Evolutionary conservation across 2,797 vertebrate species (phyloP).

Genomic region (Podarcis siculus): DNA sequence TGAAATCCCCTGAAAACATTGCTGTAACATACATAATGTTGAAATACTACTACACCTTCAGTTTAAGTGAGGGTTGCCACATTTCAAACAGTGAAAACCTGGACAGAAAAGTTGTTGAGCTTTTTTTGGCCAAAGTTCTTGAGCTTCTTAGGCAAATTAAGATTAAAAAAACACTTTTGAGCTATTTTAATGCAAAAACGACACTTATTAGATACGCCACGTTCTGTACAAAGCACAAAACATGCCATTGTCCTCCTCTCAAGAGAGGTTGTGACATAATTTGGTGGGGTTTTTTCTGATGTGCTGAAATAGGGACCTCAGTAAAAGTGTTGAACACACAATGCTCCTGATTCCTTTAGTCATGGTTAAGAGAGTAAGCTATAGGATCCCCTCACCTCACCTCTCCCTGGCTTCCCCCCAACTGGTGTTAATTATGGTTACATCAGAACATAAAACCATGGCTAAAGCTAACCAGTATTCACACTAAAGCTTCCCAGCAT

Average conservation of each 20-base stretch:
- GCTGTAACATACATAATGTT: not conserved
- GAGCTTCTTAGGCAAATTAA: no score
- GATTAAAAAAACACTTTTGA: no score
- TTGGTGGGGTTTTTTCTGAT: not conserved
- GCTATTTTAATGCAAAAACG: no score
- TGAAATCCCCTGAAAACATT: not conserved
- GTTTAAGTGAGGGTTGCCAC: not conserved
- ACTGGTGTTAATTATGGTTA: not conserved
- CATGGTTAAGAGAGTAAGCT: not conserved
- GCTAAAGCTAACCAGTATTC: not conserved
- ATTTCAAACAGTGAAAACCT: no score
- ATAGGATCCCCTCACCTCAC: not conserved
- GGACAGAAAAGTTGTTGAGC: no score
- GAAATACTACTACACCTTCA: not conserved
- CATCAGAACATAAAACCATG: not conserved
- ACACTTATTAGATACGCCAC: not conserved
- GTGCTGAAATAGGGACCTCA: not conserved
- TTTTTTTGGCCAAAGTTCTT: no score
- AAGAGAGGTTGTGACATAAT: constrained; percentile 4
- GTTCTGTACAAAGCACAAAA: not conserved
- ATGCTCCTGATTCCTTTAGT: constrained; percentile 9
- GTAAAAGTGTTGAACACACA: not conserved
- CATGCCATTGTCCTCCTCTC: not conserved
- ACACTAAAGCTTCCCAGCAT: not conserved
- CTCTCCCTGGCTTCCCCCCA: not conserved